Percentiles rank a stretch among this genome's conserved stretches.
phyloP scores from a whole-genome alignment of 2,797 vertebrate genomes.

The Pangasius sanitwongsei region DNA sequence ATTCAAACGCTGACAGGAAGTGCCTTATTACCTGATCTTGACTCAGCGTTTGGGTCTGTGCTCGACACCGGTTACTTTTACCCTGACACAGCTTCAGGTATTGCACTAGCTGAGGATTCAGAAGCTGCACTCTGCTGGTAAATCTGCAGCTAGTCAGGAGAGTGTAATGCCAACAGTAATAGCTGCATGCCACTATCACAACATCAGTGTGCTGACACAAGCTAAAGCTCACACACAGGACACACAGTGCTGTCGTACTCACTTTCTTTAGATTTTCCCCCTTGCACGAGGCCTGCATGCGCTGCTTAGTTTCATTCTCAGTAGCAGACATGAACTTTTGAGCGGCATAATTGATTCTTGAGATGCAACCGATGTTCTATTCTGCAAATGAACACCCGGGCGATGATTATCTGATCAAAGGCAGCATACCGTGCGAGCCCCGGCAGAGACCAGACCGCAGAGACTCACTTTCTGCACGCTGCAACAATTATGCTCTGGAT shows the following conservation, averaged over 20 bases:
- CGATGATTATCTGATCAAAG: constrained; percentile 62
- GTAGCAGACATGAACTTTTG: constrained; percentile 40
- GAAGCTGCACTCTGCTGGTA: constrained; percentile 14
- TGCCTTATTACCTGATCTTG: constrained; percentile 67
- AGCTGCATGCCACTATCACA: constrained; percentile 43
- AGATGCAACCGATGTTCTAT: constrained; percentile 49
- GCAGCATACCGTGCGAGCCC: constrained; percentile 44
- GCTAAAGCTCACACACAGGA: constrained; percentile 24
- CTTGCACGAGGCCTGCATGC: not conserved
- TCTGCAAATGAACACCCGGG: constrained; percentile 54
- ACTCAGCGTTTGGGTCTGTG: constrained; percentile 30
- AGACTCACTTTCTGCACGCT: constrained; percentile 53
- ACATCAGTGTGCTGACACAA: constrained; percentile 38
- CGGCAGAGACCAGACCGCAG: constrained; percentile 45
- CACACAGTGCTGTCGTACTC: constrained; percentile 9
- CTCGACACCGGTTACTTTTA: constrained; percentile 30
- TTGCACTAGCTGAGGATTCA: constrained; percentile 28
- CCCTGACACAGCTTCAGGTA: constrained; percentile 43
- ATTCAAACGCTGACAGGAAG: constrained; percentile 63
- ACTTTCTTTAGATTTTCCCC: not conserved
- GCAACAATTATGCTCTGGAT: constrained; percentile 55
- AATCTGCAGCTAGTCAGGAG: constrained; percentile 36
- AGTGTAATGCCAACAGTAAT: constrained; percentile 33
- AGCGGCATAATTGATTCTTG: constrained; percentile 54
- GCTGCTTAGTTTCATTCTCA: constrained; percentile 30